Conservation (phyloP, 2,797 vertebrate genomes). For the Poecilia gillii region DNA sequence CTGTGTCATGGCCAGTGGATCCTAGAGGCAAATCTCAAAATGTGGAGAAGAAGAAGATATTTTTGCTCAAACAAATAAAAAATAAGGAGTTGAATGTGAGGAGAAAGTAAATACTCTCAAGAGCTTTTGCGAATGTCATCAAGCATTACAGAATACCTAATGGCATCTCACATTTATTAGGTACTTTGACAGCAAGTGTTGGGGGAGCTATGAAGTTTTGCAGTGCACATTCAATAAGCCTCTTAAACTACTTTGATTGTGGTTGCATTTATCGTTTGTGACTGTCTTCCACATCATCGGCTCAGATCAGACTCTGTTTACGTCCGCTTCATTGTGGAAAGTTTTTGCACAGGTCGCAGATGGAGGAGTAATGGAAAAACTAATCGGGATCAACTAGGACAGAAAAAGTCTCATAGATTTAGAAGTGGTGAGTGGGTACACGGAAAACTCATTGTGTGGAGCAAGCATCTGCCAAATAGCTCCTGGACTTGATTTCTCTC, state of each 20-base stretch:
- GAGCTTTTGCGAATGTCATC: background rate
- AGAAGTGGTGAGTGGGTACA: constrained; percentile 43
- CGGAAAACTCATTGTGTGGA: constrained; percentile 64
- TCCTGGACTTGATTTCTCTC: constrained; percentile 10
- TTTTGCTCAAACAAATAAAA: constrained; percentile 31
- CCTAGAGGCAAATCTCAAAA: constrained; percentile 13
- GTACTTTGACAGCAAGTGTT: background rate
- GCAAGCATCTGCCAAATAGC: constrained; percentile 22
- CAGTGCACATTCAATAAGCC: background rate
- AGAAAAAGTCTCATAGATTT: constrained; percentile 57
- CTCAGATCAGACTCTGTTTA: constrained; percentile 12
- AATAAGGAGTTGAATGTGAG: constrained; percentile 43
- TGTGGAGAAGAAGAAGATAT: constrained; percentile 9
- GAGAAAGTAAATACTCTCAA: constrained; percentile 21
- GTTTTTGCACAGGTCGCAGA: constrained; percentile 53
- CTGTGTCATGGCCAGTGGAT: constrained; percentile 47
- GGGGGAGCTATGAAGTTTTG: background rate
- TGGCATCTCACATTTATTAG: background rate
- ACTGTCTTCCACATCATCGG: constrained; percentile 15
- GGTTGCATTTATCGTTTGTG: constrained; percentile 12
- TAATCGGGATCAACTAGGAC: constrained; percentile 29
- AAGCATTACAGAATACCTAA: background rate
- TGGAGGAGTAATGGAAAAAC: constrained; percentile 69
- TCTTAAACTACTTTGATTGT: constrained; percentile 8
- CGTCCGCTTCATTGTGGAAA: constrained; percentile 47